A percentile compares a stretch with the other conserved stretches of the same genome.
phyloP scores from a whole-genome alignment of 2,797 vertebrate genomes.

The Sebastes oblongus region DNA sequence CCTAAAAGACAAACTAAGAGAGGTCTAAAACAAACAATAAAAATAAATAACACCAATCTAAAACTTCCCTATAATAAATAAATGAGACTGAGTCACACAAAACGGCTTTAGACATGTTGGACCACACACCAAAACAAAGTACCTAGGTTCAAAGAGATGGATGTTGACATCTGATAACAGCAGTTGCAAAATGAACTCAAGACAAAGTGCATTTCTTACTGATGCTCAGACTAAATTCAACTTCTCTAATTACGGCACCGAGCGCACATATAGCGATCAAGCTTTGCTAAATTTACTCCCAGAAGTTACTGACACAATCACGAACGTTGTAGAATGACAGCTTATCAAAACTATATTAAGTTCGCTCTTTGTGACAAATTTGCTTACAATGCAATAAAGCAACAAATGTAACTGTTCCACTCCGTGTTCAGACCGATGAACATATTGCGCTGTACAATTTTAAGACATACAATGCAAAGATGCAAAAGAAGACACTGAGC shows the following conservation, averaged over 20 bases:
- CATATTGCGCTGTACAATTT: not conserved
- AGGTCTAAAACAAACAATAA: not conserved
- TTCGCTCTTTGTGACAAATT: not conserved
- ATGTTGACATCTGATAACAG: not conserved
- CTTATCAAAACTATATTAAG: not conserved
- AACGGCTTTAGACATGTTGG: not conserved
- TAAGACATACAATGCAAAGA: not conserved
- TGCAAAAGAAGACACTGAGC: not conserved
- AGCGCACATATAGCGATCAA: not conserved
- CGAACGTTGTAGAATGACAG: not conserved
- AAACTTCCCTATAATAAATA: not conserved
- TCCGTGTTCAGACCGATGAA: not conserved
- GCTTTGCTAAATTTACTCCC: not conserved
- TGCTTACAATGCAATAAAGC: not conserved
- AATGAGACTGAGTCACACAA: not conserved
- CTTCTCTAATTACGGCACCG: not conserved
- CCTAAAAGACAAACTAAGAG: too few relatives aligned
- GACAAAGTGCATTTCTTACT: not conserved
- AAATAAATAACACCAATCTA: not conserved
- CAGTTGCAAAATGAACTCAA: not conserved
- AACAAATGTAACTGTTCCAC: not conserved
- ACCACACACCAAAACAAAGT: not conserved
- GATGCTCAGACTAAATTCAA: not conserved
- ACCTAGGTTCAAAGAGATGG: not conserved
- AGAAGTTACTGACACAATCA: not conserved